A percentile compares a stretch with the other conserved stretches of the same genome.
Conservation (phyloP, 2,888 invertebrate genomes). For the Tethea ocularis region DNA sequence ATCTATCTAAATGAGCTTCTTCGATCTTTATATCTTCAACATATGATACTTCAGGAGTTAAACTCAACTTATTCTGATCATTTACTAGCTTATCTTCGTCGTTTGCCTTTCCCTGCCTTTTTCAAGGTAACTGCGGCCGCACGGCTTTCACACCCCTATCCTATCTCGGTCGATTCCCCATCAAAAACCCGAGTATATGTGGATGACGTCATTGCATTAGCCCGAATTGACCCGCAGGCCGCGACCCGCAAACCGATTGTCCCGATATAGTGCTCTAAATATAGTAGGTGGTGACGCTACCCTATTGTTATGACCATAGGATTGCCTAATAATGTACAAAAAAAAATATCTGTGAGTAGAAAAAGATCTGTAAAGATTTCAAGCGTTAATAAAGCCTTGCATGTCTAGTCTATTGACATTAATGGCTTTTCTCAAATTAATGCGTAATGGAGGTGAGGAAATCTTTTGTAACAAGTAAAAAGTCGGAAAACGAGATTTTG, state of each 20-base stretch:
- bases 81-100: background rate
- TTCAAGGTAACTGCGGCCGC: background rate
- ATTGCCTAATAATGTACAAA: background rate
- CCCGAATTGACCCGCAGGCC: constrained; percentile 51
- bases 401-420: too few relatives aligned
- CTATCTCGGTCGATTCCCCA: background rate
- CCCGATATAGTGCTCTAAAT: constrained; percentile 49
- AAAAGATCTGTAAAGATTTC: too few relatives aligned
- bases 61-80: background rate
- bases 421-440: too few relatives aligned
- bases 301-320: constrained; percentile 21
- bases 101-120: background rate
- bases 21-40: too few relatives aligned
- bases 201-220: constrained; percentile 59
- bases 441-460: too few relatives aligned
- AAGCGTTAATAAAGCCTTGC: too few relatives aligned
- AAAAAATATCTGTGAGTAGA: too few relatives aligned
- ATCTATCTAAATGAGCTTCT: too few relatives aligned
- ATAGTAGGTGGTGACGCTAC: constrained; percentile 39
- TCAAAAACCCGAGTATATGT: constrained; percentile 13
- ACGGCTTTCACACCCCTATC: background rate
- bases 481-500: too few relatives aligned
- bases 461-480: too few relatives aligned
- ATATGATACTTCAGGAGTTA: too few relatives aligned
- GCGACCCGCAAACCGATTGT: constrained; percentile 44